Evolutionary conservation across 2,888 invertebrate species (phyloP).

Genomic region (Lochmaea capreae): DNA sequence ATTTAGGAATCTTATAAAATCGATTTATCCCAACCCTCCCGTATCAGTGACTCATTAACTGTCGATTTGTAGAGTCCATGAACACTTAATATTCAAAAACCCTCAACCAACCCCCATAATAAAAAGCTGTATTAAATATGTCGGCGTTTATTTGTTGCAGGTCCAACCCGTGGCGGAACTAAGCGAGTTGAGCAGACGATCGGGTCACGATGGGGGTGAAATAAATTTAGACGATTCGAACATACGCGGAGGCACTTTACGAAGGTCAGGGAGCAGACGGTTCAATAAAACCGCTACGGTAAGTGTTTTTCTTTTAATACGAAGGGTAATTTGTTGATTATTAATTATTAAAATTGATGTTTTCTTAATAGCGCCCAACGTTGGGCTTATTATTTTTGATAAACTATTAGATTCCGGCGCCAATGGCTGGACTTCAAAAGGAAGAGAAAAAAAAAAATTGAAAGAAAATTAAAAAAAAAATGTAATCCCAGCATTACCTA

Average conservation of each 20-base stretch:
- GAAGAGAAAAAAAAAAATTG: no score
- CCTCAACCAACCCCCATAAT: conserved; percentile 15
- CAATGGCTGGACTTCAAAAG: no score
- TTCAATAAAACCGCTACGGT: conserved; percentile 77
- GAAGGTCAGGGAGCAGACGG: conserved; percentile 83
- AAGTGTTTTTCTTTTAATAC: conserved; percentile 55
- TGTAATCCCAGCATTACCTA: conserved; percentile 39
- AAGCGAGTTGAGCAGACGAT: conserved; percentile 87
- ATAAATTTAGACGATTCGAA: conserved; percentile 77
- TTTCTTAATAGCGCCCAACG: no score
- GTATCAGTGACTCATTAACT: not conserved
- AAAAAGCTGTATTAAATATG: conserved; percentile 1
- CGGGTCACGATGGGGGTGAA: conserved; percentile 74
- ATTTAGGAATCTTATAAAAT: no score
- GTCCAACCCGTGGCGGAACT: conserved; percentile 95
- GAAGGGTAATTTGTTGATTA: no score
- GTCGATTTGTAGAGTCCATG: not conserved
- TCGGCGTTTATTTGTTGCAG: conserved; percentile 65
- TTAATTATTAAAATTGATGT: no score
- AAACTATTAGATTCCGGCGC: no score
- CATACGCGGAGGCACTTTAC: conserved; percentile 80
- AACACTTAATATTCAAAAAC: not conserved
- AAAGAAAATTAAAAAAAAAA: conserved; percentile 12
- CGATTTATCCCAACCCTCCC: not conserved
- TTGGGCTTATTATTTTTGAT: no score